A percentile compares a stretch with the other conserved stretches of the same genome.
phyloP scores from a whole-genome alignment of 2,113 vertebrate species.

The Sturnus vulgaris region DNA sequence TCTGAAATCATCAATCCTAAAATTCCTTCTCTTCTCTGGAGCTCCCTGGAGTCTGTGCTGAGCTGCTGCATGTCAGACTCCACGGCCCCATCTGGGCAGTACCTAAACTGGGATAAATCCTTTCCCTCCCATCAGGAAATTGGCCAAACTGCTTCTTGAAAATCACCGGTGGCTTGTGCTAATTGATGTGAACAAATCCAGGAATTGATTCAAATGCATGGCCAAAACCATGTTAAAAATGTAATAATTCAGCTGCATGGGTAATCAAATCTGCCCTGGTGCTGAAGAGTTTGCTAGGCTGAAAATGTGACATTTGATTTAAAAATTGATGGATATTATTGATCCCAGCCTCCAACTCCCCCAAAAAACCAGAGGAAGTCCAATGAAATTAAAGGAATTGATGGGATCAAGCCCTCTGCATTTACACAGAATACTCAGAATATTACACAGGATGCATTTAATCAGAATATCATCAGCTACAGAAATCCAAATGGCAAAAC shows the following conservation, averaged over 20 bases:
- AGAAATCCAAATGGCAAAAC: background rate
- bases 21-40: background rate
- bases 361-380: background rate
- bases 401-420: background rate
- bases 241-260: background rate
- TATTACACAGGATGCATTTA: background rate
- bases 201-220: background rate
- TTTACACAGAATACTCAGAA: background rate
- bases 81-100: rapidly evolving
- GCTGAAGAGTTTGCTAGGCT: background rate
- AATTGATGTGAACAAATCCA: background rate
- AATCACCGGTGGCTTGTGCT: background rate
- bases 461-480: background rate
- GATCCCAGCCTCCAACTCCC: background rate
- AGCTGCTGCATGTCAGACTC: background rate
- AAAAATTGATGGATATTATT: background rate
- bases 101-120: background rate
- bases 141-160: background rate
- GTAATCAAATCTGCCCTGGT: background rate
- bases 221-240: background rate
- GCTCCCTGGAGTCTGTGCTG: background rate
- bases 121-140: background rate
- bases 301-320: background rate
- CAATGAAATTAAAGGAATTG: background rate
- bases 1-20: background rate